phyloP scores from a whole-genome alignment of 2,113 vertebrate genomes.

The Sitta europaea region DNA sequence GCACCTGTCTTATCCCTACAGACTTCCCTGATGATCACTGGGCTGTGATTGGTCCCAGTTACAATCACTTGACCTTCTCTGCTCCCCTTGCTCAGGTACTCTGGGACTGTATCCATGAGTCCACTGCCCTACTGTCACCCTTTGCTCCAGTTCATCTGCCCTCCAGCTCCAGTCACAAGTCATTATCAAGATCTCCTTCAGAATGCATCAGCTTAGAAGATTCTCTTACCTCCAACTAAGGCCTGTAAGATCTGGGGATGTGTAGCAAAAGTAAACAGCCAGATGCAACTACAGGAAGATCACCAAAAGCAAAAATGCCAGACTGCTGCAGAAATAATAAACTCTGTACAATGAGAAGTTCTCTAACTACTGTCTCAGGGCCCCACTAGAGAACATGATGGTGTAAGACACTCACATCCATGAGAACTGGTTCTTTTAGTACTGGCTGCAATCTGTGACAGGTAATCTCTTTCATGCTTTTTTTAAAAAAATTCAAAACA shows the following conservation, averaged over 20 bases:
- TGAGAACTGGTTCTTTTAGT: not conserved
- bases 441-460: not conserved
- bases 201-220: not conserved
- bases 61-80: not conserved
- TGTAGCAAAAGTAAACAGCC: not conserved
- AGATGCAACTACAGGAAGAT: not conserved
- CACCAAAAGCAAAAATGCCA: not conserved
- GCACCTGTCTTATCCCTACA: not conserved
- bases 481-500: not conserved
- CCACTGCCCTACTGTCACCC: not conserved
- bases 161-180: not conserved
- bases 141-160: not conserved
- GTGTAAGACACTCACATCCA: not conserved
- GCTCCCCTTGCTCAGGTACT: not conserved
- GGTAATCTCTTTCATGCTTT: not conserved
- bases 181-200: not conserved
- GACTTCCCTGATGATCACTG: not conserved
- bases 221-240: not conserved
- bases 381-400: accelerated
- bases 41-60: not conserved
- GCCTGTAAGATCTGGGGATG: not conserved
- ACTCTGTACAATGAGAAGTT: not conserved
- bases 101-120: not conserved
- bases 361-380: not conserved
- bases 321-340: not conserved